Evolutionary conservation across 2,797 vertebrate genomes (phyloP).

Genomic region (Perodicticus potto): DNA sequence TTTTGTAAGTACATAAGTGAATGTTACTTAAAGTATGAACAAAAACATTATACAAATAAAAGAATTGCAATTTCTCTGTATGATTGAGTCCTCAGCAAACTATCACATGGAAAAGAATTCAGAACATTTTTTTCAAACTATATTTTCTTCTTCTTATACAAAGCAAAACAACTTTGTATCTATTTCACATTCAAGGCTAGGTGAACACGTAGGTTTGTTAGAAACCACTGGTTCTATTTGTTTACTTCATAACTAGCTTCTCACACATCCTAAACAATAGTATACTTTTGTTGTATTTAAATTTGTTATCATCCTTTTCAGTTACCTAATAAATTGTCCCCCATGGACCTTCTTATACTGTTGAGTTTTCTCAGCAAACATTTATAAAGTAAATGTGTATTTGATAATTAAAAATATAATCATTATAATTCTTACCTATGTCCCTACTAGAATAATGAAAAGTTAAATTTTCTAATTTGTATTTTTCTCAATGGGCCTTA

Average conservation of each 20-base stretch:
- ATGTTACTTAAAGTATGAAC: not conserved
- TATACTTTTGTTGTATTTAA: not conserved
- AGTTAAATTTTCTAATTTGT: not conserved
- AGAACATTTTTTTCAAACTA: not conserved
- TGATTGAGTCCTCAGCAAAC: not conserved
- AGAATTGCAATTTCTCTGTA: not conserved
- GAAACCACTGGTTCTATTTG: fast-evolving
- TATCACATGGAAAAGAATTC: not conserved
- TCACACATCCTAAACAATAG: not conserved
- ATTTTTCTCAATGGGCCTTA: not conserved
- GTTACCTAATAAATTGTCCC: not conserved
- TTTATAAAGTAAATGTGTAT: not conserved
- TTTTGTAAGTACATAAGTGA: not conserved
- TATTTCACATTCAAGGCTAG: not conserved
- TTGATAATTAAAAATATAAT: not conserved
- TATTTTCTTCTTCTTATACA: not conserved
- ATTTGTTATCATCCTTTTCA: not conserved
- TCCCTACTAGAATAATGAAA: not conserved
- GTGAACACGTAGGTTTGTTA: not conserved
- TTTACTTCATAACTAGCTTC: not conserved
- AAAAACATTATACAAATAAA: not conserved
- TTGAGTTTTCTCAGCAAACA: not conserved
- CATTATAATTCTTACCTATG: not conserved
- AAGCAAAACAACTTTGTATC: not conserved
- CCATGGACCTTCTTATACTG: not conserved